Base-by-base conservation (phyloP, 1,140 invertebrate genomes). In the Drosophila insularis region DNA sequence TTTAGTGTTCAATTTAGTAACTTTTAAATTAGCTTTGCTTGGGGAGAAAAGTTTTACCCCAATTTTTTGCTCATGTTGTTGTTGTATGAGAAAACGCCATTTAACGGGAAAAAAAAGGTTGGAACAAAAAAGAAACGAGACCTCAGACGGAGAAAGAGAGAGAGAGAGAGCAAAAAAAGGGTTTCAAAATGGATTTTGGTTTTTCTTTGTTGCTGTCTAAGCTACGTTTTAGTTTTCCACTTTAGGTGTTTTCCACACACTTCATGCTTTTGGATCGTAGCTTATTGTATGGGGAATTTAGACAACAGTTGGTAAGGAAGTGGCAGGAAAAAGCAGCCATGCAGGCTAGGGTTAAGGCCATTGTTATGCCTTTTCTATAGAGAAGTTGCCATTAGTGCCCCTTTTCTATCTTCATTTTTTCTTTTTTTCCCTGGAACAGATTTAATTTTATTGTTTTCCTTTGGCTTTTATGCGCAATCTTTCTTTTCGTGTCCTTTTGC, bases 371-470 rank as follows among this genome's bases (percentile, higher is more conserved):
- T 72, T 80, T 80, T 89, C 77, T 78, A 89, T 84, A 74, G 84
- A 80, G 68, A 71, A 78, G 78, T 74, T 84, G 80, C 84, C 77
- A 87, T 89, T 87, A 87, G 84, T 80, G 69, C 40, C 39, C 35
- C 39, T 14, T 23, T 59, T 71, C 39, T 35, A 27, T 23, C 10
- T 35, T 46, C 23, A 27, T 27, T 5, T 27, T 27, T 27, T 27
- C 0, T 23, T 46, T 60, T 35, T 68, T 74, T 62, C 40, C 61
- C 59, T 55, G 58, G 68, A 74, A 80, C 69, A 80, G 81, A 90
- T 90, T 90, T 90, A 90, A 90, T 90, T 90, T 90, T 87, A 90
- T 90, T 90, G 82, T 90, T 87, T 90, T 89, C 80, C 77, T 58
- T 68, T 50, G 63, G 62, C 43, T 78, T 89, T 78, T 90, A 68